These are phyloP conservation scores for Diadromus collaris DNA, from an alignment of 2,888 invertebrate species.

Conservation along the genomic window DNA sequence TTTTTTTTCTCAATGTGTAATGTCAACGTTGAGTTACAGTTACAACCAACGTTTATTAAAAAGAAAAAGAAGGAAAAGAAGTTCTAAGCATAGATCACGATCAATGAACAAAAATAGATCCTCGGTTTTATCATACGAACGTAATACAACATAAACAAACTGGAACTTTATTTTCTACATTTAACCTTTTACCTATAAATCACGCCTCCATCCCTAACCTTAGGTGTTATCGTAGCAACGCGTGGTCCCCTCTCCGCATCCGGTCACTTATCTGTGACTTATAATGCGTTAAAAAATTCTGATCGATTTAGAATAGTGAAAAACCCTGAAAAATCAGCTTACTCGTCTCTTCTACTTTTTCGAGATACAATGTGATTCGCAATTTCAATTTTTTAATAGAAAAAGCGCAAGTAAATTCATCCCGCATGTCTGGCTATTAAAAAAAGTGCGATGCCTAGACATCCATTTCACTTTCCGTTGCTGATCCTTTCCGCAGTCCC, in stretches of 20 bases:
- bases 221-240: too few species aligned
- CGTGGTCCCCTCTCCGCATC: too few species aligned
- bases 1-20: too few species aligned
- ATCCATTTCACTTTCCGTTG: background rate
- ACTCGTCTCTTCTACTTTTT: background rate
- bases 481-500: background rate
- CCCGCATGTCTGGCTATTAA: background rate
- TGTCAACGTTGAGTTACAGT: too few species aligned
- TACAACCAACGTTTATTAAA: too few species aligned
- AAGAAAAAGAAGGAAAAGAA: background rate
- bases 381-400: background rate
- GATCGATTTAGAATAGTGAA: background rate
- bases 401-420: background rate
- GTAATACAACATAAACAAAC: too few species aligned
- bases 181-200: too few species aligned
- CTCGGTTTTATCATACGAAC: too few species aligned
- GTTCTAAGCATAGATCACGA: too few species aligned
- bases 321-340: background rate
- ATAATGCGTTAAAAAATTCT: background rate
- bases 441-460: background rate
- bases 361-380: background rate
- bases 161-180: background rate
- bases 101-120: too few species aligned
- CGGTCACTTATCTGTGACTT: too few species aligned
- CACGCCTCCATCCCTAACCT: too few species aligned